Evolutionary conservation across 2,888 invertebrate genomes (phyloP).

Genomic region (Tetragonisca angustula): DNA sequence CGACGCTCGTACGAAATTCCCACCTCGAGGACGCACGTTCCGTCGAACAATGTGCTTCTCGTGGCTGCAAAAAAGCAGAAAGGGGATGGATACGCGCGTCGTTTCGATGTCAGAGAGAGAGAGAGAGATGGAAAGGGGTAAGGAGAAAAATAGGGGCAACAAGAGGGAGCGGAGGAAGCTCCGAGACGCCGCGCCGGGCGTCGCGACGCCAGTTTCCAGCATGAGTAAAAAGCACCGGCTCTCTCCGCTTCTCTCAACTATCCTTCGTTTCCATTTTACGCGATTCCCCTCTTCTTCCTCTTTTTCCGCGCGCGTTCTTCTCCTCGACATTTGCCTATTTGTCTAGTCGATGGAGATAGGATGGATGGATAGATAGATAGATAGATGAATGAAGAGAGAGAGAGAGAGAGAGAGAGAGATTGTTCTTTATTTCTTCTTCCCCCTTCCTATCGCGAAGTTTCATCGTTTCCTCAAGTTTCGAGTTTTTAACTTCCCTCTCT

Average conservation of each 20-base stretch:
- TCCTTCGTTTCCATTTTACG: constrained; percentile 24
- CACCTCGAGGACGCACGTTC: constrained; percentile 44
- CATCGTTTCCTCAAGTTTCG: not conserved
- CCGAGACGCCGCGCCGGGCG: constrained; percentile 61
- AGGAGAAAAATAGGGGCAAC: constrained; percentile 46
- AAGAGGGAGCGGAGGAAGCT: constrained; percentile 51
- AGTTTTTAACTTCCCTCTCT: constrained; percentile 26
- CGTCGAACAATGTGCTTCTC: constrained; percentile 72
- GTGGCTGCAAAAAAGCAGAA: constrained; percentile 53
- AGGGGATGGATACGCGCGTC: constrained; percentile 1
- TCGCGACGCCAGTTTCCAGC: constrained; percentile 63
- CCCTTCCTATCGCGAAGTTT: not conserved
- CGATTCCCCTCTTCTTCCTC: not conserved
- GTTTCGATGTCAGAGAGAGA: not conserved
- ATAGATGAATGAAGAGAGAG: constrained; percentile 7
- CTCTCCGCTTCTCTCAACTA: not conserved
- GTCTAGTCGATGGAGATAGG: constrained; percentile 45
- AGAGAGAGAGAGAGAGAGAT: not conserved
- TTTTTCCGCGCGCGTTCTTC: not conserved
- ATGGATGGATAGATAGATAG: not conserved
- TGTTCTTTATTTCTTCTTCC: constrained; percentile 12
- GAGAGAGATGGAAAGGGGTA: constrained; percentile 40
- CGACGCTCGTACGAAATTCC: too few relatives aligned
- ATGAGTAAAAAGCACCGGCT: constrained; percentile 50
- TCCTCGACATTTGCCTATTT: constrained; percentile 65